These are phyloP conservation scores for Eutolmus rufibarbis DNA, from an alignment of 2,888 invertebrate species.

Conservation along the genomic window DNA sequence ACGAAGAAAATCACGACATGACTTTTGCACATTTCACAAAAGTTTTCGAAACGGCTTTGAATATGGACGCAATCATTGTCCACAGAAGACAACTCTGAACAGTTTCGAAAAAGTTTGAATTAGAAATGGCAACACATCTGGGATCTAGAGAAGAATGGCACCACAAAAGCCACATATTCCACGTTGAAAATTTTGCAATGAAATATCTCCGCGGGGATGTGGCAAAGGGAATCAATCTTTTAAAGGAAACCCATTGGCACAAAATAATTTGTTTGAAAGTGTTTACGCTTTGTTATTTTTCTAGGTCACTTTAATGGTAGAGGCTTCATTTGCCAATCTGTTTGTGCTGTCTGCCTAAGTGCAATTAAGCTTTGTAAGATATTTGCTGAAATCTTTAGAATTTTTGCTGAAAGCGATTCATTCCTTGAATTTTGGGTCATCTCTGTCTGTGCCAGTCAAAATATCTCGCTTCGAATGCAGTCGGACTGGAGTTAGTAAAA, in stretches of 20 bases:
- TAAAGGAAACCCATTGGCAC: not conserved
- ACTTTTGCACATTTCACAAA: not conserved
- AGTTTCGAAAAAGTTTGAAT: constrained; percentile 1
- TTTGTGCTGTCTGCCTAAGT: not conserved
- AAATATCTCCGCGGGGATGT: not conserved
- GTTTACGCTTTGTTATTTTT: not conserved
- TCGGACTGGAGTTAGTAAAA: not conserved
- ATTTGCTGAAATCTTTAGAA: not conserved
- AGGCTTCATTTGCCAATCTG: not conserved
- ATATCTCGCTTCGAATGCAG: not conserved
- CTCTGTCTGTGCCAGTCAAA: not conserved
- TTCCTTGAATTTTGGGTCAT: not conserved
- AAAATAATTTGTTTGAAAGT: not conserved
- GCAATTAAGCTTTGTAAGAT: not conserved
- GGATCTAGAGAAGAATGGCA: not conserved
- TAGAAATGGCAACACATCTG: constrained; percentile 8
- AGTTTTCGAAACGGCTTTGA: not conserved
- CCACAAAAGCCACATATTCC: not conserved
- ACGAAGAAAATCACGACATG: not conserved
- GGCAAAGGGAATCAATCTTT: not conserved
- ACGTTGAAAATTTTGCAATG: not conserved
- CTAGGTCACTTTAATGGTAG: not conserved
- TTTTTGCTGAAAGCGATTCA: not conserved
- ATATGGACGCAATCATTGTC: not conserved
- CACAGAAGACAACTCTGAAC: not conserved